Conservation (phyloP, 2,888 invertebrate species). For the Microplitis deprimator region DNA sequence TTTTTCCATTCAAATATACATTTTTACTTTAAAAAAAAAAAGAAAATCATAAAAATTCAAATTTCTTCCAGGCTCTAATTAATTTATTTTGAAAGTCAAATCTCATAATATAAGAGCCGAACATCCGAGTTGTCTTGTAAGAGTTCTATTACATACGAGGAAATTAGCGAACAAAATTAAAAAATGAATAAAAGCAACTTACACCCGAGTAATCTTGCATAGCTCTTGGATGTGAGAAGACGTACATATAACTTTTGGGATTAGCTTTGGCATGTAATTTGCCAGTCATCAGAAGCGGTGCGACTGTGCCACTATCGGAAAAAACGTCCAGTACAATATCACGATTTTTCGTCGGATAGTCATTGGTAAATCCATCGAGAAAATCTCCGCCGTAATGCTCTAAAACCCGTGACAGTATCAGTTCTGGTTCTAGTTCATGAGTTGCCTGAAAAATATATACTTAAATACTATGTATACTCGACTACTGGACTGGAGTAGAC, state of each 20-base stretch:
- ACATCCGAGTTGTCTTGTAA: too few species aligned
- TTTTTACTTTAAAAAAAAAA: too few species aligned
- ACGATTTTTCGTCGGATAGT: slow-evolving; percentile 76
- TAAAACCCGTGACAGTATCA: slow-evolving; percentile 63
- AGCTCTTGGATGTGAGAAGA: slow-evolving; percentile 87
- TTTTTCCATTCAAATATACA: too few species aligned
- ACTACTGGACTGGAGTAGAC: not conserved
- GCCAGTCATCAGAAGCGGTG: slow-evolving; percentile 84
- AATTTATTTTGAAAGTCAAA: too few species aligned
- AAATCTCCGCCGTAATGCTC: slow-evolving; percentile 64
- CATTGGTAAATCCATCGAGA: slow-evolving; percentile 76
- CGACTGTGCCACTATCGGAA: slow-evolving; percentile 89
- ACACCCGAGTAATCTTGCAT: slow-evolving; percentile 85
- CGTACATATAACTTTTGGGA: slow-evolving; percentile 87
- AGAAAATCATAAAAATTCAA: too few species aligned
- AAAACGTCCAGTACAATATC: slow-evolving; percentile 89
- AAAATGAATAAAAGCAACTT: slow-evolving; percentile 68
- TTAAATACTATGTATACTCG: not conserved
- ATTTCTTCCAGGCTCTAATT: too few species aligned
- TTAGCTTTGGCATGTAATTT: slow-evolving; percentile 84
- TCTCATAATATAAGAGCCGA: too few species aligned
- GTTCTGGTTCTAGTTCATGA: slow-evolving; percentile 65
- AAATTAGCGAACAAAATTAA: not conserved
- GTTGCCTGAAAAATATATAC: slow-evolving; percentile 59
- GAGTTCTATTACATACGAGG: too few species aligned